Percentiles rank a stretch among this genome's conserved stretches.
These are phyloP conservation scores for Lasioglossum baleicum DNA, from an alignment of 1,140 invertebrate genomes.

Conservation along the genomic window DNA sequence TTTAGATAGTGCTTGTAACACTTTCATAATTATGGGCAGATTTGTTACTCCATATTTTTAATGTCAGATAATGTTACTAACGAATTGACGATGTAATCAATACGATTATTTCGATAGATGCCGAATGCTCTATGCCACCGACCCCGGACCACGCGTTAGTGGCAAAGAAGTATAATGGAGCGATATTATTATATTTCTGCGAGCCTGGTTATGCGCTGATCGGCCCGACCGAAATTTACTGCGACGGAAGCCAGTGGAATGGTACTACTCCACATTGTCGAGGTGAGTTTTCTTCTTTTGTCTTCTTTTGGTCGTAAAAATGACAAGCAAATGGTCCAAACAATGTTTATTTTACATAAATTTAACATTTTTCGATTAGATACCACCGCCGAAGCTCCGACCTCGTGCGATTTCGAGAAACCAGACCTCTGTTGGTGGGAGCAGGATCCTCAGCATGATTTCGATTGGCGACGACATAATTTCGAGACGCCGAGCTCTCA, in stretches of 20 bases:
- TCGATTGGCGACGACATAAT: conserved; percentile 87
- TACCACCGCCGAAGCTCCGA: conserved; percentile 68
- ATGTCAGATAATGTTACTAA: too few relatives aligned
- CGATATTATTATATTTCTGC: conserved; percentile 84
- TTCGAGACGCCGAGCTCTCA: conserved; percentile 84
- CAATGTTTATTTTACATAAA: too few relatives aligned
- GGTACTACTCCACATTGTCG: conserved; percentile 81
- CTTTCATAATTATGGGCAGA: too few relatives aligned
- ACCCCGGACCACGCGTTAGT: conserved; percentile 80
- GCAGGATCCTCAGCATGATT: conserved; percentile 86
- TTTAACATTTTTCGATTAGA: conserved; percentile 42
- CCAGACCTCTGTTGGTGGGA: conserved; percentile 87
- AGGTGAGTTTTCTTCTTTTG: conserved; percentile 73
- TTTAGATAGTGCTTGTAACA: too few relatives aligned
- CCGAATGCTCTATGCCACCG: conserved; percentile 65
- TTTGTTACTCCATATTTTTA: too few relatives aligned
- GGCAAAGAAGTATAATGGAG: conserved; percentile 78
- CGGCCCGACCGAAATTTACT: conserved; percentile 82
- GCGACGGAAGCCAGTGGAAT: conserved; percentile 84
- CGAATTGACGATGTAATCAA: too few relatives aligned
- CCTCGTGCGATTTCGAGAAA: conserved; percentile 86
- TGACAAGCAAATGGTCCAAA: too few relatives aligned
- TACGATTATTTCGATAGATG: conserved; percentile 56
- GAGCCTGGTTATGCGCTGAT: conserved; percentile 81
- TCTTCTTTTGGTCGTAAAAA: too few relatives aligned